Evolutionary conservation across 1,140 invertebrate species (phyloP), one percentile per base, ranked within the genome.

Genomic region (Muscidifurax raptorellus): DNA sequence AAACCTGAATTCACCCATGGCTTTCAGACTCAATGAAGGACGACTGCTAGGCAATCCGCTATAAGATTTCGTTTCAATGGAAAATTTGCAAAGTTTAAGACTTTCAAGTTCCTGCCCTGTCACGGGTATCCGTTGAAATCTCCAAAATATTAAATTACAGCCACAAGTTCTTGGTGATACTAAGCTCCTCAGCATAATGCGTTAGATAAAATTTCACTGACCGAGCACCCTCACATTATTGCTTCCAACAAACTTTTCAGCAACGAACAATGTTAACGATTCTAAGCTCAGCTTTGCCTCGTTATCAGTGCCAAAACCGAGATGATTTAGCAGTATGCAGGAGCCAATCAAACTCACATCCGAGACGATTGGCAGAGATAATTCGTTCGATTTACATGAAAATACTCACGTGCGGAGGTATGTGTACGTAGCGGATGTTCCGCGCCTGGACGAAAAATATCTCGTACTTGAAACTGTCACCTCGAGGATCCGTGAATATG

Each of bases 381-480:
- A 0, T 7, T 36, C 52, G 2, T 15, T 59, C 52, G 18, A 59
- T 59, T 71, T 75, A 75, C 30, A 44, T 44, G 71, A 77, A 75
- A 36, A 44, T 83, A 94, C 94, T 94, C 89, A 95, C 95, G 84
- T 93, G 90, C 84, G 94, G 93, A 36, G 96, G 95, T 85, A 96
- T 94, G 83, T 96, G 95, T 7, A 96, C 94, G 90, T 94, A 95
- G 88, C 95, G 93, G 82, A 96, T 94, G 81, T 95, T 95, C 82
- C 94, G 90, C 9, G 93, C 94, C 71, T 95, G 95, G 22, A 96
- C 89, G 90, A 95, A 96, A 86, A 96, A 94, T 75, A 92, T 90
- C 7, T 93, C 91, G 86, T 92, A 94, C n/a, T 89, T 89, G 52
- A 89, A 91, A 28, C 89, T 88, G 66, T 94, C 91, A 22, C 94